phyloP scores from a whole-genome alignment of 2,888 invertebrate genomes.

The Amorpha juglandis region DNA sequence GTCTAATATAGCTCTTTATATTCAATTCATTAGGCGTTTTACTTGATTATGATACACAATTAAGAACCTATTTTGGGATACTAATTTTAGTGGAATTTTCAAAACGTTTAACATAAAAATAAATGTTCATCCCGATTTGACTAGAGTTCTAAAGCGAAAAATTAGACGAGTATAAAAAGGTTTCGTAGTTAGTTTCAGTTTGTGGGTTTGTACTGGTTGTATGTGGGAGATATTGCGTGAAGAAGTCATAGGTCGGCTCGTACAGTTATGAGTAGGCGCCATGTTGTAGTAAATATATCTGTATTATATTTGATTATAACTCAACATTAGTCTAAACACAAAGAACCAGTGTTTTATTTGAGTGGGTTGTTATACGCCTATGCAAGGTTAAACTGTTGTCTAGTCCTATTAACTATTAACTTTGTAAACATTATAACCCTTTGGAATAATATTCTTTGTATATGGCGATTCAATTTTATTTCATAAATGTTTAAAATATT shows the following conservation, averaged over 20 bases:
- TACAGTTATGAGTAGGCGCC: constrained; percentile 27
- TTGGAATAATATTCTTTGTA: too few species aligned
- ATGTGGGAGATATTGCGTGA: constrained; percentile 22
- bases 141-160: background rate
- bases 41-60: background rate
- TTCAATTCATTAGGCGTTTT: background rate
- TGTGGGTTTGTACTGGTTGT: constrained; percentile 20
- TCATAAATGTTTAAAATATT: background rate
- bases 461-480: background rate
- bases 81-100: background rate
- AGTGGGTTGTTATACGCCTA: constrained; percentile 2
- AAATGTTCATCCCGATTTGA: constrained; percentile 3
- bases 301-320: background rate
- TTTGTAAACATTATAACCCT: too few species aligned
- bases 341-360: background rate
- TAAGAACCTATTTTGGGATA: background rate
- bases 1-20: constrained; percentile 11
- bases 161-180: constrained; percentile 11
- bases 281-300: constrained; percentile 28
- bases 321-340: constrained; percentile 3
- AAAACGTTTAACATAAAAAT: constrained; percentile 16
- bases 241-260: constrained; percentile 46
- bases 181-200: constrained; percentile 22
- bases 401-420: too few species aligned
- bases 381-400: background rate